Evolutionary conservation across 2,888 invertebrate genomes (phyloP), one percentile per base, ranked within the genome.

Genomic region (Agriotes lineatus): DNA sequence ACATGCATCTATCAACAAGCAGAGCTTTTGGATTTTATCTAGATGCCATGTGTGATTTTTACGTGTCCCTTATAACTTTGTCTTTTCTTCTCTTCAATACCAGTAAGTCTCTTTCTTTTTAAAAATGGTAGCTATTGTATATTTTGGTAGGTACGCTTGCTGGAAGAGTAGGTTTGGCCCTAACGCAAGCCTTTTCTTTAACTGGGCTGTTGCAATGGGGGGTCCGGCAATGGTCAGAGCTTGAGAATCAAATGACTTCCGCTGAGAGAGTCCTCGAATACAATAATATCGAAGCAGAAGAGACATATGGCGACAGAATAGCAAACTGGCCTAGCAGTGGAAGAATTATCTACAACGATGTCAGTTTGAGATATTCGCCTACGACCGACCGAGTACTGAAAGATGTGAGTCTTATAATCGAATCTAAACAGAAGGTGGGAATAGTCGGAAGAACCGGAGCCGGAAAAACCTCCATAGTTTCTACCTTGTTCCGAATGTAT

Each of bases 201-300:
- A 93, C 93, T 0, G 93, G 93, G 6, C 84, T 86, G 81, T 74
- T 89, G 74, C 89, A 89, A 79, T 89, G 89, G 88, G 88, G 87
- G 4, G 86, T 90, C 73, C 87, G 97, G 2, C 96, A 97, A 83
- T 95, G 96, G 77, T 95, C 96, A 0, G 97, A 97, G 83, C 82
- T 84, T 14, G 84, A 84, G 81, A 95, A 94, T 79, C 91, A 91
- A 75, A 94, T 95, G 94, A 95, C 94, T 1, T 92, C 94, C 9
- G 96, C 97, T 0, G 97, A 98, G 84, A 89, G 96, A 82, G 88
- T 93, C 0, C 44, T 81, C 30, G 84, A 83, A 72, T 83, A 84
- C 56, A 79, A 87, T 0, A 82, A 86, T 12, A 78, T 90, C 9
- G 83, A 86, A 69, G 75, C 78, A 3, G 85, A 86, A 75, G 65